Percentiles rank a stretch among this genome's conserved stretches.
Conservation (phyloP, 2,113 vertebrate species). For the Thomomys bottae region DNA sequence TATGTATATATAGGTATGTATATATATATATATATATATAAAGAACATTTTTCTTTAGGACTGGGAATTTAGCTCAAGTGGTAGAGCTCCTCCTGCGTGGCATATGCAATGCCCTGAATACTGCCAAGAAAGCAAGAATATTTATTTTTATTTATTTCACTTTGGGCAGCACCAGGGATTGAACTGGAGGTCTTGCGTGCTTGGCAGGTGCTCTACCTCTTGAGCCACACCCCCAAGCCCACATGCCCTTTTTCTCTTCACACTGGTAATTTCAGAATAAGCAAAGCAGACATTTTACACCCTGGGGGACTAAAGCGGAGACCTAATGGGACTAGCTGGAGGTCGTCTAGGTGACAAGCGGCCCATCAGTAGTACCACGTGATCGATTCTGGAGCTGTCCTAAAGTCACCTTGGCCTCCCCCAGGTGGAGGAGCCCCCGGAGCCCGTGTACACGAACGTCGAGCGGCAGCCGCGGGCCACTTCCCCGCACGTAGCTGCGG, state of each 20-base stretch:
- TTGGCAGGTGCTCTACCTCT: no score
- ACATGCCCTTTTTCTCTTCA: neutral
- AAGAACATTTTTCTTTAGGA: no score
- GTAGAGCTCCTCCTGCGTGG: no score
- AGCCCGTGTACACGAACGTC: slow-evolving; percentile 92
- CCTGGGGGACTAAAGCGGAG: neutral
- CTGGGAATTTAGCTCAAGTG: no score
- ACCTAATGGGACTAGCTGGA: neutral
- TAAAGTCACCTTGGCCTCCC: neutral
- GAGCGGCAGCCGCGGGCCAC: slow-evolving; percentile 82
- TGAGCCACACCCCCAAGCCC: no score
- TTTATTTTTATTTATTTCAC: no score
- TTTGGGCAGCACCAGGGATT: no score
- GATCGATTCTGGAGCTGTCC: neutral
- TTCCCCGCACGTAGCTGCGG: neutral
- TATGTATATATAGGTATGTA: no score
- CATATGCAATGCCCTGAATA: no score
- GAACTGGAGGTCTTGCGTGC: no score
- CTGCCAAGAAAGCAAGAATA: no score
- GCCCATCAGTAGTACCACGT: neutral
- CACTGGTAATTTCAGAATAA: neutral
- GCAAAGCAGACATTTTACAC: neutral
- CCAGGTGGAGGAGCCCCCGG: neutral
- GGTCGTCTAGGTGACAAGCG: neutral
- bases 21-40: no score